Percentiles rank a stretch among this genome's conserved stretches.
Conservation (phyloP, 2,113 vertebrate species). For the Channa maculata region DNA sequence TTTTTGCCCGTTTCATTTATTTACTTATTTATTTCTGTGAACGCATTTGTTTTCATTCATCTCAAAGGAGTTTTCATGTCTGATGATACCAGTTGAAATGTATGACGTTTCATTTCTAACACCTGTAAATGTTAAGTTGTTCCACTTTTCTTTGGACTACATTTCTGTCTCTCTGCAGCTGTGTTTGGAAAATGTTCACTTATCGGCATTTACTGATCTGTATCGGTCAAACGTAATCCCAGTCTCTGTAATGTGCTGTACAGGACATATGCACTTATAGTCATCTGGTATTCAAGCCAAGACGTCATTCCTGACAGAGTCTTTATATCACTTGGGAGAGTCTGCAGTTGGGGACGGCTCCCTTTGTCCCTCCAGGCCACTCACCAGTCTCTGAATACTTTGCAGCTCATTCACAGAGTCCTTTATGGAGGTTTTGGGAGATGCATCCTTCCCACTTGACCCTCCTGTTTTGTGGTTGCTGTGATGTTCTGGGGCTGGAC, state of each 20-base stretch:
- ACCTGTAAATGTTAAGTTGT: slow-evolving; percentile 37
- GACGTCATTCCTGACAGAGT: slow-evolving; percentile 52
- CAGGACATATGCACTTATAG: slow-evolving; percentile 80
- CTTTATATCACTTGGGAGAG: slow-evolving; percentile 92
- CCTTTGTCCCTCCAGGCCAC: slow-evolving; percentile 94
- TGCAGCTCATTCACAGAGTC: slow-evolving; percentile 97
- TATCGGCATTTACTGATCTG: slow-evolving; percentile 48
- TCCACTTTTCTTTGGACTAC: slow-evolving; percentile 39
- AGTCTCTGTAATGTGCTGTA: slow-evolving; percentile 87
- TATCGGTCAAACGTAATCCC: slow-evolving; percentile 44
- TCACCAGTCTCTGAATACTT: slow-evolving; percentile 99
- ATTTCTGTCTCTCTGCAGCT: slow-evolving; percentile 51
- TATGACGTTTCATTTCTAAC: slow-evolving; percentile 11
- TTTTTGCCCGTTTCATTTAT: slow-evolving; percentile 9
- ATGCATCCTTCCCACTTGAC: slow-evolving; percentile 79
- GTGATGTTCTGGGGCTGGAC: slow-evolving; percentile 90
- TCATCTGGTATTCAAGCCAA: slow-evolving; percentile 76
- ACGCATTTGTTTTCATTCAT: not conserved
- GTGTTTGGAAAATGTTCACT: slow-evolving; percentile 52
- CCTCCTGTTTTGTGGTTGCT: slow-evolving; percentile 86
- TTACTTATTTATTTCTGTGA: slow-evolving; percentile 11
- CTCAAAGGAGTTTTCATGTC: slow-evolving; percentile 20
- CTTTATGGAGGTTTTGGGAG: slow-evolving; percentile 91
- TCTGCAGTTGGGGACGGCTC: slow-evolving; percentile 88
- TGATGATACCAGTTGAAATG: not conserved